Evolutionary conservation across 35 echinoderm and acorn worm species (phyloP), one percentile per base, ranked within the genome.

Genomic region (Heliocidaris tuberculata): DNA sequence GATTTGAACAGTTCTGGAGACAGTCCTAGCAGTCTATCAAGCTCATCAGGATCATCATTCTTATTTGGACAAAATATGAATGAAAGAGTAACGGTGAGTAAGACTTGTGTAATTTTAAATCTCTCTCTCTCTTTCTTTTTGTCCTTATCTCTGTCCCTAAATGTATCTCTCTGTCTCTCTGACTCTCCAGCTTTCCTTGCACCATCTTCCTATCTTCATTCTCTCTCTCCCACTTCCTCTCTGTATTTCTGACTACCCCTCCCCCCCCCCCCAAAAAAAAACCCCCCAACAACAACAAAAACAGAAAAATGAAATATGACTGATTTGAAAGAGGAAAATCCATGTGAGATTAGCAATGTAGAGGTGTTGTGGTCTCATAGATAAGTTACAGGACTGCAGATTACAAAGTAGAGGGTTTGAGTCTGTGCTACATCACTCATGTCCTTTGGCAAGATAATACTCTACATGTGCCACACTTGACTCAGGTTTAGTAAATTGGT

Each of bases 41-140:
- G 94, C 92, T 94, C 94, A 65, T 96, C 95, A 27, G 95, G 95
- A 29, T 93, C 88, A 17, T 78, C 94, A 52, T 99, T 99, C 94
- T 86, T 99, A 6, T 99, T 99, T 94, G 98, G 98, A 42, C 98
- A 99, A 88, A 97, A 99, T 31, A 97, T 99, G 97, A 96, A 96
- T 94, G 97, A 96, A 42, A 97, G 98, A 96, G 98, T 99, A 54
- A 95, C 95, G 32, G 97, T 99, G 94, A 42, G 35, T 42, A 42
- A 96, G 97, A 78, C 31, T 89, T 13, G 12, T 2, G 8, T 42
- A 42, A n/a, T 19, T 19, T 87, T 21, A n/a, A n/a, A n/a, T 42
- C 27, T 87, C 32, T 30, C 31, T 32, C 11, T 48, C 87, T 93
- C 92, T 42, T 93, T 54, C 48, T 61, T 8, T 48, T n/a, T 90